These are phyloP conservation scores for Drosophila longiperda DNA, from an alignment of 2,888 invertebrate species.

Conservation along the genomic window DNA sequence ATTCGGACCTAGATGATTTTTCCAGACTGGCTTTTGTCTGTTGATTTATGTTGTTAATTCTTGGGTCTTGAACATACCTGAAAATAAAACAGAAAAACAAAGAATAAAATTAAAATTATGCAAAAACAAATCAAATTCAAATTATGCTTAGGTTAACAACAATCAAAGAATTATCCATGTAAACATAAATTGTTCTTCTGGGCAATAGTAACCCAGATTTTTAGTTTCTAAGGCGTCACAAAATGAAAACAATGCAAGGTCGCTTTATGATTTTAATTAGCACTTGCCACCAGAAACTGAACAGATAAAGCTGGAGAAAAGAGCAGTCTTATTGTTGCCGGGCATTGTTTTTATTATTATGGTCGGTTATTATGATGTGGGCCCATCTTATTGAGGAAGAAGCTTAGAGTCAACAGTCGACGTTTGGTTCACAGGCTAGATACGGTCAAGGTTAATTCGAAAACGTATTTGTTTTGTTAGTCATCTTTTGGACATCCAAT, in stretches of 20 bases:
- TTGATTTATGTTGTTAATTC: neutral
- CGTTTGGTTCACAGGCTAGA: conserved; percentile 34
- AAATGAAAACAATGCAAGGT: conserved; percentile 48
- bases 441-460: conserved; percentile 46
- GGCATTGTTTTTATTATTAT: conserved; percentile 35
- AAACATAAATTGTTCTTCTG: conserved; percentile 24
- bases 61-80: conserved; percentile 48
- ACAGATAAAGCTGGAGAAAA: conserved; percentile 44
- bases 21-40: neutral
- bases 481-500: neutral
- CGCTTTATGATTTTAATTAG: conserved; percentile 12
- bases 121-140: conserved; percentile 32
- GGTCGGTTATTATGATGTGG: conserved; percentile 18
- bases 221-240: conserved; percentile 35
- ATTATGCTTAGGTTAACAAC: conserved; percentile 1
- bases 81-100: conserved; percentile 38
- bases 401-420: neutral
- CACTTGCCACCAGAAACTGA: conserved; percentile 35
- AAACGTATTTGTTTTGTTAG: neutral
- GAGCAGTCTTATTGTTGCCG: conserved; percentile 33
- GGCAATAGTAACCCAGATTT: conserved; percentile 5
- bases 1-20: neutral
- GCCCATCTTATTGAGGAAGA: conserved; percentile 9
- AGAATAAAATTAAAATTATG: conserved; percentile 5
- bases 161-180: conserved; percentile 10